Base-by-base conservation (phyloP, 2,113 vertebrate species). In the Eublepharis macularius region DNA sequence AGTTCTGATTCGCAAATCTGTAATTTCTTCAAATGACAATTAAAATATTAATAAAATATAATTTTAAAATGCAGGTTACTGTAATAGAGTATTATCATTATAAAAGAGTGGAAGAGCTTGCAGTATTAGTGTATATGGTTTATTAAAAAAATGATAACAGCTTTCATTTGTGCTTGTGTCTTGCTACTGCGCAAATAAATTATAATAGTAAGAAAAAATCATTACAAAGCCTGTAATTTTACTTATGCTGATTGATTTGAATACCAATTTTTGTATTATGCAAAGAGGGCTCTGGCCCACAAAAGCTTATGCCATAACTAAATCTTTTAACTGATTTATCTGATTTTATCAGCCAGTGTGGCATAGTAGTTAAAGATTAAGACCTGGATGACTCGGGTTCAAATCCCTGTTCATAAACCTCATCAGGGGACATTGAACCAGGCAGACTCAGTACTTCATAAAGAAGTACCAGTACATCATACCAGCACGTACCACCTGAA, bases 41-140 rank as follows among this genome's bases (percentile, higher is more conserved):
- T 79, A 81, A 69, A 69, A 24, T 49, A 45, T 4, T 80, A 87
- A 80, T 68, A 60, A 36, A 65, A 57, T 49, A 47, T 83, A 85
- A 91, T 88, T 73, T 81, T 0, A 80, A 29, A 51, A 86, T 82
- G 34, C 43, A 86, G 86, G 80, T 21, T 80, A 65, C 51, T 86
- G 78, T 43, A 70, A 66, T 24, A 79, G 4, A 84, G 11, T 29
- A 80, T 19, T 72, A 84, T 74, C 12, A 76, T 79, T 80, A 76
- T 85, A 79, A 54, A 81, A 88, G 80, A 83, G n/a, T 83, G 45
- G 36, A 21, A 60, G 82, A 36, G 83, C 43, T 54, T 60, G 36
- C 32, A 81, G 65, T 54, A 66, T 34, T 76, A 76, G 26, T 11
- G 79, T 77, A 29, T 76, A 32, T 47, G 75, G 76, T 66, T 13